Conservation (phyloP, 2,113 vertebrate species). For the Ammodytes dubius region DNA sequence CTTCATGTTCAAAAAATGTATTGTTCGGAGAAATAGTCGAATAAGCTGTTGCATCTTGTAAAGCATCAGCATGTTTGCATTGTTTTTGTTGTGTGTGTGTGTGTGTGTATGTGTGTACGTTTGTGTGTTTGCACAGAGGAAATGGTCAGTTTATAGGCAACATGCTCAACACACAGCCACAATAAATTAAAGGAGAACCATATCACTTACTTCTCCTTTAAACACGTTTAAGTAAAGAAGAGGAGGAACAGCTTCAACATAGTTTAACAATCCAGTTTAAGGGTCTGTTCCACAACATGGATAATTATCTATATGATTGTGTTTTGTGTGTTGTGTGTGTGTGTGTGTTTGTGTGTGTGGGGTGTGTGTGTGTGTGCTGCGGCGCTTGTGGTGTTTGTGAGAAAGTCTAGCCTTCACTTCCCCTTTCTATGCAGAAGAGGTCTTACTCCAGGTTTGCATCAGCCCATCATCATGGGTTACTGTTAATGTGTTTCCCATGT, state of each 20-base stretch:
- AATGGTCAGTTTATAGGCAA: background rate
- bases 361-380: background rate
- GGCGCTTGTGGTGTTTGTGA: no score
- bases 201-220: no score
- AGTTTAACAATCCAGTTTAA: background rate
- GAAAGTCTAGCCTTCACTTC: background rate
- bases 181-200: background rate
- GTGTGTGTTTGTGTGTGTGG: background rate
- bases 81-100: background rate
- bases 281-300: background rate
- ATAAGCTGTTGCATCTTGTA: no score
- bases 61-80: no score
- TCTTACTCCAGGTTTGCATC: conserved; percentile 55
- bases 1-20: no score
- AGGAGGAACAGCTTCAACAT: background rate
- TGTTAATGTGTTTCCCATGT: conserved; percentile 42
- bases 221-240: background rate
- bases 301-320: background rate
- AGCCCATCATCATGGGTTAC: conserved; percentile 3
- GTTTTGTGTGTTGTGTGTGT: background rate
- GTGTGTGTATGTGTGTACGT: background rate
- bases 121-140: background rate
- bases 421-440: background rate
- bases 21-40: no score
- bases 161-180: conserved; percentile 8